Evolutionary conservation across 2,113 vertebrate genomes (phyloP).

Genomic region (Pardalotus punctatus): DNA sequence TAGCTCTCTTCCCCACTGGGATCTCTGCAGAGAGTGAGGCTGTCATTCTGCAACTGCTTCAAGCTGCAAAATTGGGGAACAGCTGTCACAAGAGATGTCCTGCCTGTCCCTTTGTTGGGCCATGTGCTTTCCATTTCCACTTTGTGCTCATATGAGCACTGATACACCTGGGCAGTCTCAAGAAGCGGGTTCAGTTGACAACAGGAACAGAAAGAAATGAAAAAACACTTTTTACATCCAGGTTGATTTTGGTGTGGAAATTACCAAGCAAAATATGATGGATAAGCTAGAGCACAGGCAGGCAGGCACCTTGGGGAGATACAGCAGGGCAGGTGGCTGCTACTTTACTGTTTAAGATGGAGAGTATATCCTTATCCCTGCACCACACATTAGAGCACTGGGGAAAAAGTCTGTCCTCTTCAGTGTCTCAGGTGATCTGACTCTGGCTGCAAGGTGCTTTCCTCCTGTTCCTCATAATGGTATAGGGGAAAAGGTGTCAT

Average conservation of each 20-base stretch:
- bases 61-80: neutral
- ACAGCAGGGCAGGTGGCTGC: neutral
- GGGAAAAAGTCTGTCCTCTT: neutral
- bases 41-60: neutral
- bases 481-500: neutral
- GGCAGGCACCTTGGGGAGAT: accelerated
- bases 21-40: neutral
- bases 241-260: neutral
- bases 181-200: neutral
- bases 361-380: neutral
- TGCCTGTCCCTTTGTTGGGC: neutral
- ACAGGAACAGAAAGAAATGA: neutral
- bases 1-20: neutral
- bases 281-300: neutral
- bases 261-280: neutral
- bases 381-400: neutral
- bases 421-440: neutral
- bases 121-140: neutral
- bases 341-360: neutral
- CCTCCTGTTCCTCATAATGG: neutral
- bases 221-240: neutral
- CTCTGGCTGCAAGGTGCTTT: neutral
- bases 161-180: neutral
- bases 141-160: neutral
- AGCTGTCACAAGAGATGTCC: neutral